These are phyloP conservation scores for Dendronephthya gigantea DNA, from an alignment of 64 coral and sea anemone species.

Conservation along the genomic window DNA sequence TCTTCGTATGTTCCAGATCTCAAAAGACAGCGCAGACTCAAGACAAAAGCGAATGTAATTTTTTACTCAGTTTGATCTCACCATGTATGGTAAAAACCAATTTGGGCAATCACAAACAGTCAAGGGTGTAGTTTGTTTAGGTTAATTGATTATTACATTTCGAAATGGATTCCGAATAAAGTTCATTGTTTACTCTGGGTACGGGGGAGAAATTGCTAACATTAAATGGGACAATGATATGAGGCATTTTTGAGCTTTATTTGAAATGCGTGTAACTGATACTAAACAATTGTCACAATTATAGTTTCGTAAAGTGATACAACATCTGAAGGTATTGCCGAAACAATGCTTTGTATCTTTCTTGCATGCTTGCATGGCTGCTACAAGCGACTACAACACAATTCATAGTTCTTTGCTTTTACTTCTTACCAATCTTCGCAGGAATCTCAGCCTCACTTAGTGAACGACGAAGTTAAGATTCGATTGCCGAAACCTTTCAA, in stretches of 20 bases:
- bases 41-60: neutral
- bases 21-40: neutral
- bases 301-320: too few relatives aligned
- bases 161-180: neutral
- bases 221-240: neutral
- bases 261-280: neutral
- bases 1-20: neutral
- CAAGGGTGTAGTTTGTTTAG: neutral
- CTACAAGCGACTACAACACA: too few relatives aligned
- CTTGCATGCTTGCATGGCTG: too few relatives aligned
- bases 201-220: neutral
- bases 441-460: too few relatives aligned
- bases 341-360: too few relatives aligned
- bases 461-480: too few relatives aligned
- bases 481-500: too few relatives aligned
- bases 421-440: too few relatives aligned
- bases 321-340: too few relatives aligned
- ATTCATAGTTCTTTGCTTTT: too few relatives aligned
- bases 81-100: neutral
- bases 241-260: neutral
- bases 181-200: neutral
- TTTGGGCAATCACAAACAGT: neutral
- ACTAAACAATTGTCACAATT: too few relatives aligned
- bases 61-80: neutral
- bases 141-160: neutral